Evolutionary conservation across 2,113 vertebrate species (phyloP), one percentile per base, ranked within the genome.

Genomic region (Trochalopteron elliotii): DNA sequence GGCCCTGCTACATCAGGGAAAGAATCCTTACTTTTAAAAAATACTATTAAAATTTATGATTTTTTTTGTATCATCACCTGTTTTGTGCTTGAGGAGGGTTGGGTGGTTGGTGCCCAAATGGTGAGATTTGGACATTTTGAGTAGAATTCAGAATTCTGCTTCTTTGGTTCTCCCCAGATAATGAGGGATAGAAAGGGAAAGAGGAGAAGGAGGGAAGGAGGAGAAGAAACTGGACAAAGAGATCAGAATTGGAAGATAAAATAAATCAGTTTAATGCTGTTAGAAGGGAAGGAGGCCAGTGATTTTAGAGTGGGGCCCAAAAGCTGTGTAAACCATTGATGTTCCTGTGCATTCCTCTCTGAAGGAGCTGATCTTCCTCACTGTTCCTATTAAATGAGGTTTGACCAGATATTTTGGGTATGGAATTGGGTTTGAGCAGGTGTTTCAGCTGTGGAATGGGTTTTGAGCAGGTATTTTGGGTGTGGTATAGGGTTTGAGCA

Each of bases 381-480:
- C 0, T 37, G 15, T 12, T 47, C 27, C 12, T 28, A 4, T 28
- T 31, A 2, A 65, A 42, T 50, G 1, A 3, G 0, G 2, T 33
- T 39, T 42, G 12, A 57, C 28, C 27, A 52, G 50, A 15, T 52
- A 52, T 52, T 52, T 52, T 8, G 27, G 27, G 15, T 28, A 42
- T 42, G 15, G 42, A 42, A 42, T 42, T 42, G n/a, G 15, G 5
- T 70, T 39, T 28, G 19, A 31, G 27, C 4, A 16, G 52, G 16
- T 53, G 6, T 30, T 53, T 53, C 5, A 15, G 27, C 15, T 30
- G 5, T 28, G 11, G 22, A 0, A 6, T 3, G 5, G 20, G 40
- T 15, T n/a, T 19, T 25, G 1, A 14, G 16, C 4, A 27, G 24
- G 9, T 10, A 4, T 35, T 49, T 15, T 0, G 5, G 35, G 15